Conservation (phyloP, 2,797 vertebrate genomes). For the Phoeniculus purpureus region DNA sequence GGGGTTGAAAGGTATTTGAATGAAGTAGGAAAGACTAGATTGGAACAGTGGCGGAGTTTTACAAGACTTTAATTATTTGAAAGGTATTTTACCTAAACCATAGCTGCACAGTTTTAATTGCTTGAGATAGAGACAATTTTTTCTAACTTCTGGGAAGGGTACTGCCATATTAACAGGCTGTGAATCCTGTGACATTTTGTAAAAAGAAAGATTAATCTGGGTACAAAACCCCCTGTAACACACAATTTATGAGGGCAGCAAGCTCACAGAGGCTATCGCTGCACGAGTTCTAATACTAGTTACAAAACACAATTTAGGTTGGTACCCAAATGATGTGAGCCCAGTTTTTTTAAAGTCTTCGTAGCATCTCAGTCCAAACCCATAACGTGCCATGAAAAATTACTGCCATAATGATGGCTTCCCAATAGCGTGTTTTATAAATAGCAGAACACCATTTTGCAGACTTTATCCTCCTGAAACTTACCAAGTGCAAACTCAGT, state of each 20-base stretch:
- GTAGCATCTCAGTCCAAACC: not conserved
- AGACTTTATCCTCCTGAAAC: not conserved
- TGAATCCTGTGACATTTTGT: constrained; percentile 29
- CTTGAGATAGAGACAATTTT: constrained; percentile 44
- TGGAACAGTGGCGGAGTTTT: not conserved
- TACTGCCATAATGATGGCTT: not conserved
- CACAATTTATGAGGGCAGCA: constrained; percentile 26
- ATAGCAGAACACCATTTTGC: not conserved
- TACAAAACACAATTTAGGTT: constrained; percentile 23
- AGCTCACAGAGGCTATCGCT: constrained; percentile 12
- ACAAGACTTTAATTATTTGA: constrained; percentile 44
- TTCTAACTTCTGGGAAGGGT: constrained; percentile 43
- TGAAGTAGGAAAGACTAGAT: constrained; percentile 36
- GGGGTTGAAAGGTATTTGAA: constrained; percentile 32
- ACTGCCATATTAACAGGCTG: constrained; percentile 35
- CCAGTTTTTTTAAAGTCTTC: not conserved
- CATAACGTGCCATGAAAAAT: not conserved
- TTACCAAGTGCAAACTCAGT: not conserved
- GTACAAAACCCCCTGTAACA: not conserved
- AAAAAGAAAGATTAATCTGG: constrained; percentile 43
- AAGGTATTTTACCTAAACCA: constrained; percentile 44
- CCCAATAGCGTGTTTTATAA: not conserved
- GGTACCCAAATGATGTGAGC: not conserved
- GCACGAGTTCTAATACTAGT: constrained; percentile 16
- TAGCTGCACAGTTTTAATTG: constrained; percentile 52